These are phyloP conservation scores for Metacarcinus magister DNA, from an alignment of 2,888 invertebrate species.

Conservation along the genomic window DNA sequence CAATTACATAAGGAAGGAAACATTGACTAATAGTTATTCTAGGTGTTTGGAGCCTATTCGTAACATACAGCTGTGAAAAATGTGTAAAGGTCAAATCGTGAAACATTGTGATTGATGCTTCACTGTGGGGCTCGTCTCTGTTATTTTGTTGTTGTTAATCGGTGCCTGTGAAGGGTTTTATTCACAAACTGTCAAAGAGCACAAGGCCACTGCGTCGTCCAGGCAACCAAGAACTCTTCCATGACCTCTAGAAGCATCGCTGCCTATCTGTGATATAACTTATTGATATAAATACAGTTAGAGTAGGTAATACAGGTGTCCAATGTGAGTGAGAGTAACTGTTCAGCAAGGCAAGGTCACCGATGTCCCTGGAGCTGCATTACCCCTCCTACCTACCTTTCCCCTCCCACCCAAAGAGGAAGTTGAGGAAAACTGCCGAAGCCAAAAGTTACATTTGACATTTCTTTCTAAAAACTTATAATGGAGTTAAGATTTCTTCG, in stretches of 20 bases:
- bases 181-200: neutral
- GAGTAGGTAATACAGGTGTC: neutral
- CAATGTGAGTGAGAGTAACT: neutral
- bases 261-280: neutral
- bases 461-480: conserved; percentile 60
- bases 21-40: neutral
- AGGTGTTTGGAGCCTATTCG: neutral
- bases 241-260: neutral
- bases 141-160: too few species aligned
- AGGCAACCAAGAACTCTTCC: neutral
- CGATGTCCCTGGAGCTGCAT: neutral
- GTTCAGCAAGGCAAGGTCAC: neutral
- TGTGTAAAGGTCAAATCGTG: too few species aligned
- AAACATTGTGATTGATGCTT: too few species aligned
- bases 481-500: conserved; percentile 62
- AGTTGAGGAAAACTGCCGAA: conserved; percentile 36
- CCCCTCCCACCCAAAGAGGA: neutral
- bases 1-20: neutral
- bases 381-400: neutral
- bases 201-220: too few species aligned
- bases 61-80: neutral
- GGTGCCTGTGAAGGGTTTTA: neutral
- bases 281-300: neutral
- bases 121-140: too few species aligned
- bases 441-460: conserved; percentile 60